Conservation (phyloP, 2,888 invertebrate genomes). For the Herminia tarsipennalis region DNA sequence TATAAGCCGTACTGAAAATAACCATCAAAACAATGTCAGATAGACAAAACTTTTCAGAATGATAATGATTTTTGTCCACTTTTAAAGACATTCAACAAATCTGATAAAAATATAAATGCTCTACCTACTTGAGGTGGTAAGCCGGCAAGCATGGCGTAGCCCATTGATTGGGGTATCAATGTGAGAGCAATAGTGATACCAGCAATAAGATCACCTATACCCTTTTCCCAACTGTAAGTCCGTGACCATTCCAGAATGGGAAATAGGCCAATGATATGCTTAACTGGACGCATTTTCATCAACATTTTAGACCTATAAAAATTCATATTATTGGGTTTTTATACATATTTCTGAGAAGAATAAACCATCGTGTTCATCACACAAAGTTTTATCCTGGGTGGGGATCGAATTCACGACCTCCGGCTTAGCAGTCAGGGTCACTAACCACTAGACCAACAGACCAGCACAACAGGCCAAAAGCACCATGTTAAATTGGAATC, state of each 20-base stretch:
- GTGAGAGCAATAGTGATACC: slow-evolving; percentile 92
- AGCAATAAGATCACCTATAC: slow-evolving; percentile 89
- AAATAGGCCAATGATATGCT: slow-evolving; percentile 60
- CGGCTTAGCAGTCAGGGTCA: no score
- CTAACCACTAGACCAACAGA: no score
- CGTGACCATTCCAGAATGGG: slow-evolving; percentile 87
- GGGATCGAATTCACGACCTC: no score
- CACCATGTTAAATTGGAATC: no score
- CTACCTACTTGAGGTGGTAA: slow-evolving; percentile 88
- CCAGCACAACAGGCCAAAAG: no score
- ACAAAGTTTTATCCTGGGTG: no score
- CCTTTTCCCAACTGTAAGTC: slow-evolving; percentile 82
- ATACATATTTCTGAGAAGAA: no score
- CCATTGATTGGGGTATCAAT: slow-evolving; percentile 92
- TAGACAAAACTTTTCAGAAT: not conserved
- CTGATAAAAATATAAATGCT: no score
- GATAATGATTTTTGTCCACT: not conserved
- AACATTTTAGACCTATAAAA: slow-evolving; percentile 49
- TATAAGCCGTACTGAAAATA: slow-evolving; percentile 93
- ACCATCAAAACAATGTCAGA: not conserved
- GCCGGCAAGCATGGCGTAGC: slow-evolving; percentile 91
- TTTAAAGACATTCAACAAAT: no score
- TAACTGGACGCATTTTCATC: slow-evolving; percentile 53
- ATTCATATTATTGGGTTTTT: no score
- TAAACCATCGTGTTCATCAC: no score